Base-by-base conservation (phyloP, 2,888 invertebrate species). In the Melitaea athalia region DNA sequence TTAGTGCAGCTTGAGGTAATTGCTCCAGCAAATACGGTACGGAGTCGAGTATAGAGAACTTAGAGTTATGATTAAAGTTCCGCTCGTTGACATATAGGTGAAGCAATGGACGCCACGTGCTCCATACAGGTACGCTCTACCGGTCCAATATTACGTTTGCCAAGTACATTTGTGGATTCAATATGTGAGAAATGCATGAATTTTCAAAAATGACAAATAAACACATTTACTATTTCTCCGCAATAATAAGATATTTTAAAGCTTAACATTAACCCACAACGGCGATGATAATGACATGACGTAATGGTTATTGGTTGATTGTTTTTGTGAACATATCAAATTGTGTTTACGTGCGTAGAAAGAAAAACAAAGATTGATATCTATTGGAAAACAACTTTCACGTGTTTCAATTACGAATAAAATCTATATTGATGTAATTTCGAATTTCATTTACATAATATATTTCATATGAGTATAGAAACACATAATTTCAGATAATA, bases 31-130 rank as follows among this genome's bases (percentile, higher is more conserved):
- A 68, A 71, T 68, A 63, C 63, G 65, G 59, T 55, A 53, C 60
- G 15, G 62, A 71, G 68, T 65, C 65, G 55, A 65, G 63, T 68
- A 65, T 57, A 68, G 65, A 63, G 57, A 65, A 64, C 69, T 60
- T 63, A 55, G 50, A 69, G 66, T 66, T 69, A 69, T 69, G 69
- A 69, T 69, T 69, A 67, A 69, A 67, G 66, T 69, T 69, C 67
- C 64, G 68, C 64, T 57, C 49, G 69, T 62, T 69, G 61, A 69
- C 65, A 65, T 71, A 71, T 65, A 65, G 65, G 63, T 61, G 55
- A 62, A 65, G 68, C 71, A 71, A 71, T 53, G 68, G 68, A 65
- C 68, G 68, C 68, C 63, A 71, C 68, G 60, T 71, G 65, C 63
- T 65, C 57, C 57, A 63, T 68, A 64, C 24, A 24, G 24, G 24